Conservation (phyloP, 2,888 invertebrate species). For the Busseola fusca region DNA sequence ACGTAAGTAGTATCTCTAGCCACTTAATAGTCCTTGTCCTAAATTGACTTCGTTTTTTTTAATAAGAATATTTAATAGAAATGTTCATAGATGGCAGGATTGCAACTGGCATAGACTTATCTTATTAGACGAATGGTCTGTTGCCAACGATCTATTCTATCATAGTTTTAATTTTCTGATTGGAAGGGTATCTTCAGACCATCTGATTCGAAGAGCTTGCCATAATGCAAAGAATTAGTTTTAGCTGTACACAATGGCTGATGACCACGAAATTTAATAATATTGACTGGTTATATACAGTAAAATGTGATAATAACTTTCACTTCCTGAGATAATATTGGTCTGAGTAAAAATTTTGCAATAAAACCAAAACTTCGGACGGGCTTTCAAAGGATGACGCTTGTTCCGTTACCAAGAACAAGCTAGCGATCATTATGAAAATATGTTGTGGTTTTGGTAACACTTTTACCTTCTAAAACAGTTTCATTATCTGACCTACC, state of each 20-base stretch:
- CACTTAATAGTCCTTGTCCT: slow-evolving; percentile 26
- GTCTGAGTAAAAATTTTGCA: slow-evolving; percentile 6
- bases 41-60: slow-evolving; percentile 13
- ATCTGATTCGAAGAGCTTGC: neutral
- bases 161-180: slow-evolving; percentile 5
- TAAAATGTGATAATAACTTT: slow-evolving; percentile 38
- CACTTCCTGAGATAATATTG: slow-evolving; percentile 35
- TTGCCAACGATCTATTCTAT: neutral
- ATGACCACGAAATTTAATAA: slow-evolving; percentile 21
- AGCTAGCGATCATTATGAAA: neutral
- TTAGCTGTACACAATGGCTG: slow-evolving; percentile 16
- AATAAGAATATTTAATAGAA: slow-evolving; percentile 16
- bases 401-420: neutral
- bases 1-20: slow-evolving; percentile 1
- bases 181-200: neutral
- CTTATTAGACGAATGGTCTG: slow-evolving; percentile 2
- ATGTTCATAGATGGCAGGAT: slow-evolving; percentile 3
- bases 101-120: neutral
- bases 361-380: neutral
- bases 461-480: slow-evolving; percentile 28
- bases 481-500: slow-evolving; percentile 52
- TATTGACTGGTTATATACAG: slow-evolving; percentile 26
- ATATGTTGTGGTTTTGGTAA: slow-evolving; percentile 9
- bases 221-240: slow-evolving; percentile 10
- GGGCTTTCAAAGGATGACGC: neutral